These are phyloP conservation scores for Montipora sp. DNA, from an alignment of 64 coral and sea anemone genomes.

Conservation along the genomic window DNA sequence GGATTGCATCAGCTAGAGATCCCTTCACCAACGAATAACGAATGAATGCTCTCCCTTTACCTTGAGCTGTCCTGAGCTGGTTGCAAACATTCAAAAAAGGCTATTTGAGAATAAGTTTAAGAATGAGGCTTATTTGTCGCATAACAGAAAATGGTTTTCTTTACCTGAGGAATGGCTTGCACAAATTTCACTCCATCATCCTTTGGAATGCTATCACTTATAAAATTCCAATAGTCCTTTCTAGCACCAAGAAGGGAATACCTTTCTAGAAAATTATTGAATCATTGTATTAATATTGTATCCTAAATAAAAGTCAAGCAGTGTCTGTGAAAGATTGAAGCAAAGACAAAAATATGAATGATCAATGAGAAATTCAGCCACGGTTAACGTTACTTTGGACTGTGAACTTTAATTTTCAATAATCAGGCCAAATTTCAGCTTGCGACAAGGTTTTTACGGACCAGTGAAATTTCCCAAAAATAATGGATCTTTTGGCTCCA, in stretches of 20 bases:
- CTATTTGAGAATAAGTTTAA: neutral
- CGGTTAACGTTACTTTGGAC: too few relatives aligned
- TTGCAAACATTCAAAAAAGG: neutral
- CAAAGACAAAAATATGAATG: too few relatives aligned
- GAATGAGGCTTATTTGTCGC: neutral
- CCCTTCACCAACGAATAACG: slow-evolving; percentile 80
- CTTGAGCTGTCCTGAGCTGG: slow-evolving; percentile 87
- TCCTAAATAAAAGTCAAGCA: neutral
- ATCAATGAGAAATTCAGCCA: too few relatives aligned
- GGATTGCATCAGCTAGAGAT: slow-evolving; percentile 92
- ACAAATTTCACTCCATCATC: slow-evolving; percentile 94
- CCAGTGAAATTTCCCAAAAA: too few relatives aligned
- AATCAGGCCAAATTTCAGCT: too few relatives aligned
- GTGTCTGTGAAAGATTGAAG: neutral
- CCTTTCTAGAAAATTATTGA: slow-evolving; percentile 67
- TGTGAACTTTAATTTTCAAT: too few relatives aligned
- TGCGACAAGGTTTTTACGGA: too few relatives aligned
- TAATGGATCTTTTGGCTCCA: too few relatives aligned
- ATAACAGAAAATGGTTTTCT: neutral
- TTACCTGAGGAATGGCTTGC: slow-evolving; percentile 89
- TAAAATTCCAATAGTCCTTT: slow-evolving; percentile 99
- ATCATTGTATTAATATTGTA: neutral
- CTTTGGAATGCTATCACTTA: slow-evolving; percentile 86
- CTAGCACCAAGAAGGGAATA: slow-evolving; percentile 96
- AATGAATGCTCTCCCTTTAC: slow-evolving; percentile 94